Base-by-base conservation (phyloP, 1,140 invertebrate species). In the Drosophila albomicans region DNA sequence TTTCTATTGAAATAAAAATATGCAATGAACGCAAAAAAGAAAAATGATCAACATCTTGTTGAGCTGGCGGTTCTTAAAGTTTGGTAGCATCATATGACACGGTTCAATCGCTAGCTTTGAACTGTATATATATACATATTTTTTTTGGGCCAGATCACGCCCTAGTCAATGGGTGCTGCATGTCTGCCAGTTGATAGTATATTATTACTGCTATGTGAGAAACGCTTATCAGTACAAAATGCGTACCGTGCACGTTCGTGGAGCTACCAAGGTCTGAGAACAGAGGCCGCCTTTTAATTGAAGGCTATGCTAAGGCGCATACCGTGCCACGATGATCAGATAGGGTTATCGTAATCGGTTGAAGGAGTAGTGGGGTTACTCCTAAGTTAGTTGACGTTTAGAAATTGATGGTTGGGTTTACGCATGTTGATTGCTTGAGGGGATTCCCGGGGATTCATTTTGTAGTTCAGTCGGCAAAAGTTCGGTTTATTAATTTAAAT, bases 1-100 rank as follows among this genome's bases (percentile, higher is more conserved):
- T 88, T 89, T 89, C 86, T 89, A 88, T 79, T 90, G 78, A 89
- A 79, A 89, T 90, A 89, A 81, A 84, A 77, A 79, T 76, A 79
- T 58, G 65, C 66, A 75, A 63, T 70, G 59, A 84, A 69, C 65
- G 51, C 56, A 76, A 64, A 61, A 75, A 78, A 72, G 46, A 78
- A 64, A 61, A 75, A 78, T 74, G 46, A 78, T 62, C 66, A 79
- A 77, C 46, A 16, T 25, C 20, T 25, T 38, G 7, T 79, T 87
- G 73, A 80, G 77, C 78, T 84, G 85, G 79, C 91, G 68, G 73
- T 90, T 79, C 65, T 78, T 72, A 59, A 80, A 81, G 82, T 77
- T 90, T 82, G 82, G 82, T 80, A 81, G 80, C 41, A 35, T 45
- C 35, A 48, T 52, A 64, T 71, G 66, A 63, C 56, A 72, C 30